phyloP scores from a whole-genome alignment of 2,113 vertebrate genomes.

The Oncorhynchus kisutch region DNA sequence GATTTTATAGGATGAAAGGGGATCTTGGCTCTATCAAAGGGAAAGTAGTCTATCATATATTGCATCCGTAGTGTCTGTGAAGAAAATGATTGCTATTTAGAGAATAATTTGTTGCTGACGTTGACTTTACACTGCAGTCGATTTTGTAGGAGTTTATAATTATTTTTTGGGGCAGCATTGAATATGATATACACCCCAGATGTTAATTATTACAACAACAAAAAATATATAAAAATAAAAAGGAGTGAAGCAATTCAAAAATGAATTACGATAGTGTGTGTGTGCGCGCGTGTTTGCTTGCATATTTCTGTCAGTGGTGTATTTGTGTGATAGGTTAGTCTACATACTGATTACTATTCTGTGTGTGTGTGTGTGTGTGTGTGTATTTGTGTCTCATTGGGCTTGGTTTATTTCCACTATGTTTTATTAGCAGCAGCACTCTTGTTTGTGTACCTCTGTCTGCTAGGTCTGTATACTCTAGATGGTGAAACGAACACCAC shows the following conservation, averaged over 20 bases:
- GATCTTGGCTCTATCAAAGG: not conserved
- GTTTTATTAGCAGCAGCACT: conserved; percentile 24
- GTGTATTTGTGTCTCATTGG: not conserved
- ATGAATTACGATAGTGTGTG: not conserved
- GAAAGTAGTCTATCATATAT: conserved; percentile 28
- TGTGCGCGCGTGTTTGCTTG: not conserved
- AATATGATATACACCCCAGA: conserved; percentile 34
- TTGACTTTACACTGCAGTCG: conserved; percentile 17
- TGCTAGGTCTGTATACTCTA: conserved; percentile 30
- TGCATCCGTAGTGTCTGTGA: not conserved
- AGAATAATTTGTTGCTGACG: conserved; percentile 32
- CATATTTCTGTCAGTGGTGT: not conserved
- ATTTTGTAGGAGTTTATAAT: conserved; percentile 24
- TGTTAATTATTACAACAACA: not conserved
- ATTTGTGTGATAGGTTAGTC: not conserved
- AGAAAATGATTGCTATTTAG: conserved; percentile 26
- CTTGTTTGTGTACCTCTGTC: conserved; percentile 27
- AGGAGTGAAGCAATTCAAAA: conserved; percentile 41
- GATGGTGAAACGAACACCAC: conserved; percentile 46
- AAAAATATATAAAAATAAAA: conserved; percentile 15
- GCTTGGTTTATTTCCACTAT: conserved; percentile 36
- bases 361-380: conserved; percentile 7
- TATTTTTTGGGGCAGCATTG: conserved; percentile 16
- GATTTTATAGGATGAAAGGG: conserved; percentile 26
- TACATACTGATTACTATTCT: too few relatives aligned